Base-by-base conservation (phyloP, 1,140 invertebrate species). In the Pseudomyrmex gracilis region DNA sequence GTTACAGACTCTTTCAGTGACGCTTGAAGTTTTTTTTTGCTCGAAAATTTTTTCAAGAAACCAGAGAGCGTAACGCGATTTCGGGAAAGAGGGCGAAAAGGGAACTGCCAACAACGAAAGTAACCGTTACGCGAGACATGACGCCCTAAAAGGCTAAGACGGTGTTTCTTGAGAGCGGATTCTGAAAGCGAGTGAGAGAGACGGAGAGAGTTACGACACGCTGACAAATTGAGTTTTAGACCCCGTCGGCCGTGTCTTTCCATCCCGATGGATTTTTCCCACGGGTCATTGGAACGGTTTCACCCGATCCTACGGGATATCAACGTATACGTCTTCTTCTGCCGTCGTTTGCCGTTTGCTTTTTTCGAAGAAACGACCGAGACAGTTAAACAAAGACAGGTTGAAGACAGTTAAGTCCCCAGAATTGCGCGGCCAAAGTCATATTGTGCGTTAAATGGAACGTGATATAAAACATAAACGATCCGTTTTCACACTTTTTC, bases 191-290 rank as follows among this genome's bases (percentile, higher is more conserved):
- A 34, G 34, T 5, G 34, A 34, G 0, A 34, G 34, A 34, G 34
- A 34, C n/a, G n/a, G 34, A 7, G 34, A 34, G 34, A 34, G 34
- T 34, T 45, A 71, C 55, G 71, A 84, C 85, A 49, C 20, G 60
- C 55, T 82, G 73, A 86, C 80, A 87, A 87, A 87, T 87, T 84
- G 85, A 84, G 85, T 84, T 84, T 78, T 83, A 43, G 60, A 61
- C 34, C 22, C 17, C 53, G 15, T 24, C 17, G 60, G 13, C 71
- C 53, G 43, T 45, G 67, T 51, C 58, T 15, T 57, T 58, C 64
- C 60, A 53, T 58, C 55, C 34, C 55, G 34, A 55, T 67, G 45
- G 85, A 86, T 86, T 78, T 73, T 86, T 66, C 85, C 80, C 51
- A 22, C 63, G 85, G 85, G 73, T 87, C 43, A 78, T 78, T 73